Percentiles rank a stretch among this genome's conserved stretches.
Evolutionary conservation across 1,140 invertebrate species (phyloP).

Genomic region (Drosophila bifasciata): DNA sequence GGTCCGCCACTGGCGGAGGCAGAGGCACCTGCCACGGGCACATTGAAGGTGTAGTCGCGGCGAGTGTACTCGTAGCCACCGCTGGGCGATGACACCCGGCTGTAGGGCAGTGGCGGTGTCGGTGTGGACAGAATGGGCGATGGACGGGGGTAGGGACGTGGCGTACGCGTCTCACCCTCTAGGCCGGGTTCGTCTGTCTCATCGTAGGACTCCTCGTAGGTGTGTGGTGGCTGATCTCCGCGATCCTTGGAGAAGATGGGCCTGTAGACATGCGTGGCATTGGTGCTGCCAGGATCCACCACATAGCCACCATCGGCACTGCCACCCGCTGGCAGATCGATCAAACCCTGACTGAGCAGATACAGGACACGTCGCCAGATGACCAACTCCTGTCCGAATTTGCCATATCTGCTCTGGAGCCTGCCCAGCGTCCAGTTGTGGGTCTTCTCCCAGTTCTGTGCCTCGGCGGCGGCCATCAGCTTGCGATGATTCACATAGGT

Average conservation of each 20-base stretch:
- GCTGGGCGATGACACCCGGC: background rate
- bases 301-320: conserved; percentile 48
- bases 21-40: conserved; percentile 44
- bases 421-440: conserved; percentile 52
- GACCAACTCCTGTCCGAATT: conserved; percentile 56
- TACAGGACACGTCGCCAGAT: conserved; percentile 71
- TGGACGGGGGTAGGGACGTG: conserved; percentile 7
- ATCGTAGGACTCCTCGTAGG: conserved; percentile 63
- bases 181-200: conserved; percentile 72
- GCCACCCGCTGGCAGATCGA: conserved; percentile 49
- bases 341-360: conserved; percentile 66
- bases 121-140: conserved; percentile 37
- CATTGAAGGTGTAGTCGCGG: conserved; percentile 64
- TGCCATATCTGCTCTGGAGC: conserved; percentile 50
- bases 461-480: conserved; percentile 38
- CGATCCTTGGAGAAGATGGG: conserved; percentile 74
- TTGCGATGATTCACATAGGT: conserved; percentile 66
- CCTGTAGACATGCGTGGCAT: conserved; percentile 57
- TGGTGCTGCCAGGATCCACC: conserved; percentile 58
- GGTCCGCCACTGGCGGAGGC: conserved; percentile 55
- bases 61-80: conserved; percentile 64
- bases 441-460: conserved; percentile 44
- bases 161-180: conserved; percentile 53
- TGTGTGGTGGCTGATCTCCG: conserved; percentile 77
- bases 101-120: conserved; percentile 48